Evolutionary conservation across 1,140 invertebrate species (phyloP).

Genomic region (Ceratina japonica): DNA sequence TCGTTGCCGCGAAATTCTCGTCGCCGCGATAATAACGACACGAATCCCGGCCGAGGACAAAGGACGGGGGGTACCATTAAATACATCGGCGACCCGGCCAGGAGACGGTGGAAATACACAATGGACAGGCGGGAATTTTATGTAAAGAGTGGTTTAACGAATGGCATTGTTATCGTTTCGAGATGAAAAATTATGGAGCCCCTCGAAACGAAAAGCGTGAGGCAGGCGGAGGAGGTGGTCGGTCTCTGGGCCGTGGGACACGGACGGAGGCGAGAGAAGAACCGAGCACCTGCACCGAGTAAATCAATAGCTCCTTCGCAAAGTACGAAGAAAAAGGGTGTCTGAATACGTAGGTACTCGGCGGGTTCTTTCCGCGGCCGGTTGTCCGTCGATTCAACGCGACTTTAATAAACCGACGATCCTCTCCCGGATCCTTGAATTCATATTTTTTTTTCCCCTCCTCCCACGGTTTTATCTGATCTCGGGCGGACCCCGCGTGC

Average conservation of each 20-base stretch:
- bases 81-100: not conserved
- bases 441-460: not conserved
- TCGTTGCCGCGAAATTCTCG: not conserved
- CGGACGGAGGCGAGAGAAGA: conserved; percentile 8
- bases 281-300: conserved; percentile 10
- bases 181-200: conserved; percentile 45
- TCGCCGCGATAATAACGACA: conserved; percentile 19
- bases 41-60: conserved; percentile 4
- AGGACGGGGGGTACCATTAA: conserved; percentile 25
- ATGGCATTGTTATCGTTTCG: conserved; percentile 48
- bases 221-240: not conserved
- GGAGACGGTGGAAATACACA: not conserved
- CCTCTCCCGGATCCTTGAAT: not conserved
- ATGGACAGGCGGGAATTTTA: conserved; percentile 21
- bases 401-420: conserved; percentile 37
- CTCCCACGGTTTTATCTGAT: not conserved
- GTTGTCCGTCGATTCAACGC: conserved; percentile 17
- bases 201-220: not conserved
- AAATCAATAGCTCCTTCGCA: conserved; percentile 40
- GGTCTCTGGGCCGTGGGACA: not conserved
- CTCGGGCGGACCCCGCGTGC: too few species aligned
- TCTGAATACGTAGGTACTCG: conserved; percentile 39
- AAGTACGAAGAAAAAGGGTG: conserved; percentile 22
- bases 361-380: conserved; percentile 19
- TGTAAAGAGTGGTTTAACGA: conserved; percentile 45